These are phyloP conservation scores for Psilopsiagon aurifrons DNA, from an alignment of 2,113 vertebrate species.

Conservation along the genomic window DNA sequence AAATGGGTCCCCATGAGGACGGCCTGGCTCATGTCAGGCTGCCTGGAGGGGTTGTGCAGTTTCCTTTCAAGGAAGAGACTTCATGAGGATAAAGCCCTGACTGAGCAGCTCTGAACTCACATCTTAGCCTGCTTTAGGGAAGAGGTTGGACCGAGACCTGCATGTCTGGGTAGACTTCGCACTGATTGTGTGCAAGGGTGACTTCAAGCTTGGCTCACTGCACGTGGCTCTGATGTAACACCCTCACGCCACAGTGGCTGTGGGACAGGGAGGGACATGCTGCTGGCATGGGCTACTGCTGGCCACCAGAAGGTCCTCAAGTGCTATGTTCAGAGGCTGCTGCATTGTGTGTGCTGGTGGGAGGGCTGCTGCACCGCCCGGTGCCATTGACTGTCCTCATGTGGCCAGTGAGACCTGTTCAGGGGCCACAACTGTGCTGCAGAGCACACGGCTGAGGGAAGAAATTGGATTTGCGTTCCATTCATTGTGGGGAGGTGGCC, in stretches of 20 bases:
- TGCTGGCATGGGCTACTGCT: neutral
- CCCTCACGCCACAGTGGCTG: accelerated
- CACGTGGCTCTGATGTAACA: neutral
- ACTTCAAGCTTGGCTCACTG: neutral
- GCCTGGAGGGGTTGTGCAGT: neutral
- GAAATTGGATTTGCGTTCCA: neutral
- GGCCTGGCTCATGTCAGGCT: neutral
- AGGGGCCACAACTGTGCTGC: neutral
- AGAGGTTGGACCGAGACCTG: neutral
- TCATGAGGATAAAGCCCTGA: neutral
- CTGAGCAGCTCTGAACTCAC: neutral
- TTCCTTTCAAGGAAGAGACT: neutral
- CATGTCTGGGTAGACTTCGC: neutral
- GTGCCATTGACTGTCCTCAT: neutral
- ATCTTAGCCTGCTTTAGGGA: neutral
- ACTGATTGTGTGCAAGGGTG: neutral
- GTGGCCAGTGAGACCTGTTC: accelerated
- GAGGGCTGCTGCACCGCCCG: accelerated
- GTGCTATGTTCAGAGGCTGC: neutral
- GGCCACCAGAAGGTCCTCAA: neutral
- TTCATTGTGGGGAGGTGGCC: neutral
- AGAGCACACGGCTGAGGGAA: neutral
- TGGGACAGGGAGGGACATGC: neutral
- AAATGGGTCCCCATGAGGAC: neutral
- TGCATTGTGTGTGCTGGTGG: accelerated